Percentiles rank a stretch among this genome's conserved stretches.
Conservation (phyloP, 2,888 invertebrate genomes). For the Tenthredo mesomela region DNA sequence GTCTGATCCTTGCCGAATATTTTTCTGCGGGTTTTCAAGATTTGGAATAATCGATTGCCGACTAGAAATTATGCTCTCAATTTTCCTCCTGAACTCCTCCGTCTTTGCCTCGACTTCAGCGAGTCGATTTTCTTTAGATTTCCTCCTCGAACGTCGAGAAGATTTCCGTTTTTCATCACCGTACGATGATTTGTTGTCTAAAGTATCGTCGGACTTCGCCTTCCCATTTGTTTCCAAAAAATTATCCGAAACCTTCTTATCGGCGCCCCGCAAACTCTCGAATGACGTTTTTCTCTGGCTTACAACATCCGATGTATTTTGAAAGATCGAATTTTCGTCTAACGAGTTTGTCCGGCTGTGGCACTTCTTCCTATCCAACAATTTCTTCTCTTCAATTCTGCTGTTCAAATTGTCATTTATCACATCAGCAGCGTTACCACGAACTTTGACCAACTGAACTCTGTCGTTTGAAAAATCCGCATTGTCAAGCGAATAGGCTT, state of each 20-base stretch:
- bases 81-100: conserved; percentile 65
- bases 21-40: conserved; percentile 54
- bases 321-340: conserved; percentile 65
- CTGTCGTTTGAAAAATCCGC: conserved; percentile 47
- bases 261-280: conserved; percentile 61
- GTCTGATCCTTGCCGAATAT: conserved; percentile 1
- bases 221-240: conserved; percentile 58
- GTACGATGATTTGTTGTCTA: conserved; percentile 55
- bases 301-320: conserved; percentile 49
- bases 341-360: conserved; percentile 68
- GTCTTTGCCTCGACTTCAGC: conserved; percentile 64
- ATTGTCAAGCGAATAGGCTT: conserved; percentile 55
- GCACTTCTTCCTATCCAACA: conserved; percentile 63
- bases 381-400: conserved; percentile 62
- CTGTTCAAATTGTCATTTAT: conserved; percentile 68
- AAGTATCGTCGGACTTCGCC: conserved; percentile 65
- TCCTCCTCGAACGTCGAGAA: conserved; percentile 22
- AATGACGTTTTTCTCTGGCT: conserved; percentile 62
- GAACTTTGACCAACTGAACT: not conserved
- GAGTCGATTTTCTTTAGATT: conserved; percentile 49
- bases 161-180: not conserved
- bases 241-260: conserved; percentile 54
- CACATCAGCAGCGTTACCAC: conserved; percentile 24
- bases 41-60: conserved; percentile 57
- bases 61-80: conserved; percentile 62